Evolutionary conservation across 2,797 vertebrate genomes (phyloP).

Genomic region (Oreonectes daqikongensis): DNA sequence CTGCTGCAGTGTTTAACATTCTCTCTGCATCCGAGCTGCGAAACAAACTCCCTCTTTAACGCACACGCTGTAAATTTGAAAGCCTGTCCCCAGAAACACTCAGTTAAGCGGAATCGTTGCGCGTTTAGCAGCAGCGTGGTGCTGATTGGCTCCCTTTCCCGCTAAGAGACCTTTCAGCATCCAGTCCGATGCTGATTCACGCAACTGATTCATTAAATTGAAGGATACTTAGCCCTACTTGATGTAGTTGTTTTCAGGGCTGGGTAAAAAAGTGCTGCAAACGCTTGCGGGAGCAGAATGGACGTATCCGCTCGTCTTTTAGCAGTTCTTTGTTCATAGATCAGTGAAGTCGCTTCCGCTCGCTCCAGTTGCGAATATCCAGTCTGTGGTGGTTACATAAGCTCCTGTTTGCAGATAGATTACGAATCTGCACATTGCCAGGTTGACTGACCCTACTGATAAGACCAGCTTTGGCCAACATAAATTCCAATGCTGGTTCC

Average conservation of each 20-base stretch:
- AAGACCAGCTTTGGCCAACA: neutral
- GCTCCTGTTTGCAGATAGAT: constrained; percentile 1
- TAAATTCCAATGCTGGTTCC: neutral
- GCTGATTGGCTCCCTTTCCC: neutral
- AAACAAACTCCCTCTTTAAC: constrained; percentile 44
- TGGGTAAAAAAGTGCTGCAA: constrained; percentile 15
- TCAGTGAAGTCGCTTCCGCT: constrained; percentile 23
- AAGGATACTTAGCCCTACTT: constrained; percentile 29
- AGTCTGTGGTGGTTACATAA: constrained; percentile 21
- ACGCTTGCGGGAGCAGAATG: neutral
- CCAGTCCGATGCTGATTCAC: constrained; percentile 14
- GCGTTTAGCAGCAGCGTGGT: neutral
- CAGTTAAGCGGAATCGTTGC: constrained; percentile 3
- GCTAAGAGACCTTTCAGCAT: constrained; percentile 29
- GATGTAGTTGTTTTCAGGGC: constrained; percentile 29
- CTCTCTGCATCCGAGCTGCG: constrained; percentile 37
- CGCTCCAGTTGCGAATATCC: neutral
- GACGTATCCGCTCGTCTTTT: constrained; percentile 4
- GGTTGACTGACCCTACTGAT: constrained; percentile 16
- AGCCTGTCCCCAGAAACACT: constrained; percentile 34
- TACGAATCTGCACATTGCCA: neutral
- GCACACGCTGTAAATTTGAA: constrained; percentile 38
- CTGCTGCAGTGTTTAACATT: constrained; percentile 50
- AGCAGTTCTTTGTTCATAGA: constrained; percentile 33
- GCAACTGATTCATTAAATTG: constrained; percentile 37